Evolutionary conservation across 2,797 vertebrate species (phyloP).

Genomic region (Liasis olivaceus): DNA sequence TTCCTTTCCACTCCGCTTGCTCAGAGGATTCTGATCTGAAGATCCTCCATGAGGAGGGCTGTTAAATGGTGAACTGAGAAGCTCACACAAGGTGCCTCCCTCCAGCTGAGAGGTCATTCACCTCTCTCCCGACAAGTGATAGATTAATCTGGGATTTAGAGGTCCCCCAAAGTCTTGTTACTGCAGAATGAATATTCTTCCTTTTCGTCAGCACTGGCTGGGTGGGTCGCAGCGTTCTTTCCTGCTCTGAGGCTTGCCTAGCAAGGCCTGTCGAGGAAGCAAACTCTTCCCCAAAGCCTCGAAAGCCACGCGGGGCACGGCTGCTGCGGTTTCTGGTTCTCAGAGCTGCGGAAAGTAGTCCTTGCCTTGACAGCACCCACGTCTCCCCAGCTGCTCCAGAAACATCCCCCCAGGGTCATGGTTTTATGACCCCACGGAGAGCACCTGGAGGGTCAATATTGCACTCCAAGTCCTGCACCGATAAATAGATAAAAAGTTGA

Average conservation of each 20-base stretch:
- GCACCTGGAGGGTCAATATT: not conserved
- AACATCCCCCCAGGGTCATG: not conserved
- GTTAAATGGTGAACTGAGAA: slow-evolving; percentile 36
- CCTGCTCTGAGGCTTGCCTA: not conserved
- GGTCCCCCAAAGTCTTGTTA: slow-evolving; percentile 13
- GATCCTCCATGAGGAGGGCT: slow-evolving; percentile 12
- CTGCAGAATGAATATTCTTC: slow-evolving; percentile 1
- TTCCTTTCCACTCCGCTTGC: not conserved
- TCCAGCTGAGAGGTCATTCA: not conserved
- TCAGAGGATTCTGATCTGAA: not conserved
- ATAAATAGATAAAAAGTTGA: not conserved
- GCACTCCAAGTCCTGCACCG: not conserved
- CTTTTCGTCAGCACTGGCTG: slow-evolving; percentile 15
- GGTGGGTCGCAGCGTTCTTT: not conserved
- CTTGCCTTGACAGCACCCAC: not conserved
- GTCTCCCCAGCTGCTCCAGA: not conserved
- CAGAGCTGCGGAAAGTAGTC: not conserved
- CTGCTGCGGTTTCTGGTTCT: too few relatives aligned
- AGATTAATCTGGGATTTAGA: slow-evolving; percentile 12
- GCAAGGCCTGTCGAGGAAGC: not conserved
- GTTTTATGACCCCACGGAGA: not conserved
- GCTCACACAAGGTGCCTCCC: slow-evolving; percentile 1
- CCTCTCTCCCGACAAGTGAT: not conserved
- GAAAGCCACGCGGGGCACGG: not conserved
- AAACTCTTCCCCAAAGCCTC: not conserved